Evolutionary conservation across 2,797 vertebrate genomes (phyloP).

Genomic region (Gymnopithys bicolor): DNA sequence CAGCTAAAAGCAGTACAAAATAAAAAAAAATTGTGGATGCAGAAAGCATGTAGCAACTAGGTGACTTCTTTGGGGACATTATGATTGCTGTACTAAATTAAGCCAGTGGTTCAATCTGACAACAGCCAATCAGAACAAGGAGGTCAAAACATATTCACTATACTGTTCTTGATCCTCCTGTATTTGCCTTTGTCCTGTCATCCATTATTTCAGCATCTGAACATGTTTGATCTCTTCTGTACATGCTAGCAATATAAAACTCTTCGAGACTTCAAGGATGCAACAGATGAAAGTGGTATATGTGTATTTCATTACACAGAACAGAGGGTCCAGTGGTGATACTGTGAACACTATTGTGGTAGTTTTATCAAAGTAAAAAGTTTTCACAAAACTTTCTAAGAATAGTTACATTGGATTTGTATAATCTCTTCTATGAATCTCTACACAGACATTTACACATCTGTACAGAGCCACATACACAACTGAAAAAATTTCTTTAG

Average conservation of each 20-base stretch:
- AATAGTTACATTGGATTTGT: not conserved
- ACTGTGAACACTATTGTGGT: not conserved
- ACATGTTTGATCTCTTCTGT: not conserved
- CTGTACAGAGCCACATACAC: not conserved
- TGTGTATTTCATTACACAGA: not conserved
- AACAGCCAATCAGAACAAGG: not conserved
- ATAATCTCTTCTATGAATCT: not conserved
- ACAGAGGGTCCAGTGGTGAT: not conserved
- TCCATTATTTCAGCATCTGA: not conserved
- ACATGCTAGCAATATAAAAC: not conserved
- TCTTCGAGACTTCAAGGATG: not conserved
- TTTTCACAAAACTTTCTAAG: not conserved
- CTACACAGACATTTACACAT: not conserved
- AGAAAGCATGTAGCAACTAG: not conserved
- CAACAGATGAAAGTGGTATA: not conserved
- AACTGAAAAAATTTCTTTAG: not conserved
- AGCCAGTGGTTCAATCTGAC: not conserved
- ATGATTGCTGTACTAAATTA: not conserved
- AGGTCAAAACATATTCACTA: not conserved
- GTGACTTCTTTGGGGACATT: not conserved
- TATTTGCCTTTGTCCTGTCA: not conserved
- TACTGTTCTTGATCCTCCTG: not conserved
- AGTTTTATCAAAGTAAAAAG: not conserved
- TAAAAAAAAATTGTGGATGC: not conserved
- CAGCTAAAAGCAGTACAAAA: not conserved